Evolutionary conservation across 2,113 vertebrate genomes (phyloP), one percentile per base, ranked within the genome.

Genomic region (Anser cygnoides): DNA sequence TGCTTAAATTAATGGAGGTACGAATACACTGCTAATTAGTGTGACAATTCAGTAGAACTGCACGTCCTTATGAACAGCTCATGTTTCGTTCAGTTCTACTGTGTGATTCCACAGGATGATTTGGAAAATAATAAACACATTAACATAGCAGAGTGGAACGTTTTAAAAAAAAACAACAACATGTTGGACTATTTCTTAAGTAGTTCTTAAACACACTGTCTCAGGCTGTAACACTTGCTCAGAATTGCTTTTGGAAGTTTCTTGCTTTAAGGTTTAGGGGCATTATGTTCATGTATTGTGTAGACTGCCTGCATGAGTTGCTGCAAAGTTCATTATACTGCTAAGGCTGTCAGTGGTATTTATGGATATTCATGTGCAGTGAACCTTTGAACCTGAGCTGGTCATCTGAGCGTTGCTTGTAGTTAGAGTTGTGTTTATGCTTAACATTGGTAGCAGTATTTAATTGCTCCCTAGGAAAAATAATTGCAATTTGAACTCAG

Each of bases 361-460:
- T 97, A 96, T 97, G 95, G 97, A 96, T 97, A 95, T 96, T 97
- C 95, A 92, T 98, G 98, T 98, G 96, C 97, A 97, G 95, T 98
- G 98, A 98, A 98, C 98, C 98, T 91, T 97, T 98, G 97, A 98
- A 98, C 97, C 97, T 98, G 96, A 98, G 96, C 97, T 96, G 97
- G 97, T 97, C 95, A 97, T 97, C 98, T 96, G 95, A 96, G 89
- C 92, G 13, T 97, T 93, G 90, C 93, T 95, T 94, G 63, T 95
- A 96, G 89, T 95, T 96, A 78, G 83, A 96, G 93, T 90, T 96
- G 72, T 97, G 95, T 98, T 98, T 97, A 96, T 96, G 93, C 96
- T 95, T 94, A 96, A 95, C 89, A 84, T 82, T 81, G 94, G 94
- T 92, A 97, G 94, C 96, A 96, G 93, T 89, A 89, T 97, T 97